phyloP scores from a whole-genome alignment of 2,888 invertebrate species.

The Coronaproctus castanopsis region DNA sequence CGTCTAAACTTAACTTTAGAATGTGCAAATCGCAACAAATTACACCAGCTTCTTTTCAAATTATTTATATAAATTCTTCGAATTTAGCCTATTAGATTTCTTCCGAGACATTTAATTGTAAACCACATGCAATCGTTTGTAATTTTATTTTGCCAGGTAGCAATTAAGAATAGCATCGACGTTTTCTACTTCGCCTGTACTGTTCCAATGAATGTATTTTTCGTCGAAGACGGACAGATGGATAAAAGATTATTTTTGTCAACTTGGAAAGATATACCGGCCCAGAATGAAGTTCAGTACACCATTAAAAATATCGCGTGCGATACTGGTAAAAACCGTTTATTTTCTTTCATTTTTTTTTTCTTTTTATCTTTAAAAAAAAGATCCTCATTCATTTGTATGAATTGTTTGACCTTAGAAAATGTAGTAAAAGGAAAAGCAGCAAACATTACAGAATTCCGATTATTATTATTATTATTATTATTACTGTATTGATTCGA shows the following conservation, averaged over 20 bases:
- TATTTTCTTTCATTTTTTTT: slow-evolving; percentile 6
- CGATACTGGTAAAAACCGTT: slow-evolving; percentile 37
- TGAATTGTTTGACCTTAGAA: background rate
- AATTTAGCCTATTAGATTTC: too few relatives aligned
- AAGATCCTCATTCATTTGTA: background rate
- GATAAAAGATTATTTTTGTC: slow-evolving; percentile 93
- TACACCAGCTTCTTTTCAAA: too few relatives aligned
- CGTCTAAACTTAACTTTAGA: too few relatives aligned
- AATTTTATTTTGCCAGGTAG: too few relatives aligned
- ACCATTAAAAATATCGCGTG: slow-evolving; percentile 60
- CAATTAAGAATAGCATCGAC: slow-evolving; percentile 95
- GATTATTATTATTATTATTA: too few relatives aligned
- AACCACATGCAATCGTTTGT: too few relatives aligned
- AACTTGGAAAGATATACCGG: slow-evolving; percentile 98
- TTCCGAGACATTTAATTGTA: too few relatives aligned
- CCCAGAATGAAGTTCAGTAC: slow-evolving; percentile 90
- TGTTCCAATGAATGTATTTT: slow-evolving; percentile 79
- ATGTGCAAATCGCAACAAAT: too few relatives aligned
- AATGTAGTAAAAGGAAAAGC: background rate
- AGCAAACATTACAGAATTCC: too few relatives aligned
- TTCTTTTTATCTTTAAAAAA: too few relatives aligned
- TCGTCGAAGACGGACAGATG: slow-evolving; percentile 89
- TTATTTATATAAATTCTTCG: too few relatives aligned
- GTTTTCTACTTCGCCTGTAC: slow-evolving; percentile 93
- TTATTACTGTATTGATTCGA: too few relatives aligned